Percentiles rank a stretch among this genome's conserved stretches.
Evolutionary conservation across 2,888 invertebrate genomes (phyloP).

Genomic region (Drosophila neutralis): DNA sequence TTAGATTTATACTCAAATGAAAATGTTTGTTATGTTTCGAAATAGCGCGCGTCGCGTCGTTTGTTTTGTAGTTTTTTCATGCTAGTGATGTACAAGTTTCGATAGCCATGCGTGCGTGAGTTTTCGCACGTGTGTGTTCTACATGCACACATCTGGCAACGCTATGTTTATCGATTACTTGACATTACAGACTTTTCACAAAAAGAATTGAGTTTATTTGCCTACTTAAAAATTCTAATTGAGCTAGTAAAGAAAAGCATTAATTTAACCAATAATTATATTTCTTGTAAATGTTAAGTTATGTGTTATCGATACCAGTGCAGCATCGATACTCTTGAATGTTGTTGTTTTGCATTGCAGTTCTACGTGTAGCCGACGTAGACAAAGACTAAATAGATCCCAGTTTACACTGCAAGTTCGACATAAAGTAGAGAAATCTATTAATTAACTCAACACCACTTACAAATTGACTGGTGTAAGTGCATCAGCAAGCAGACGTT

Average conservation of each 20-base stretch:
- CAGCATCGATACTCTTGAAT: constrained; percentile 31
- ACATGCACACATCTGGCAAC: constrained; percentile 1
- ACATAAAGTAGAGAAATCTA: neutral
- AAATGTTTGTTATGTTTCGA: constrained; percentile 56
- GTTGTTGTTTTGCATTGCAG: constrained; percentile 18
- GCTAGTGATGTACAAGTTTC: constrained; percentile 39
- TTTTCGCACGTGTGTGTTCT: constrained; percentile 19
- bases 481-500: neutral
- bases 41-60: constrained; percentile 69
- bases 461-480: neutral
- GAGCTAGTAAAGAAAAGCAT: neutral
- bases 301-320: constrained; percentile 21
- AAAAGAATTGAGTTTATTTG: neutral
- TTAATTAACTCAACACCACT: too few relatives aligned
- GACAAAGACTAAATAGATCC: constrained; percentile 22
- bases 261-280: neutral
- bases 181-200: neutral
- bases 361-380: constrained; percentile 36
- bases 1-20: constrained; percentile 21
- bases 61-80: constrained; percentile 61
- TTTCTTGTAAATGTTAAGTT: neutral
- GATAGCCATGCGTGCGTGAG: constrained; percentile 47
- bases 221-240: neutral
- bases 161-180: neutral
- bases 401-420: neutral